Evolutionary conservation across 2,888 invertebrate species (phyloP).

Genomic region (Agriopis aurantiaria): DNA sequence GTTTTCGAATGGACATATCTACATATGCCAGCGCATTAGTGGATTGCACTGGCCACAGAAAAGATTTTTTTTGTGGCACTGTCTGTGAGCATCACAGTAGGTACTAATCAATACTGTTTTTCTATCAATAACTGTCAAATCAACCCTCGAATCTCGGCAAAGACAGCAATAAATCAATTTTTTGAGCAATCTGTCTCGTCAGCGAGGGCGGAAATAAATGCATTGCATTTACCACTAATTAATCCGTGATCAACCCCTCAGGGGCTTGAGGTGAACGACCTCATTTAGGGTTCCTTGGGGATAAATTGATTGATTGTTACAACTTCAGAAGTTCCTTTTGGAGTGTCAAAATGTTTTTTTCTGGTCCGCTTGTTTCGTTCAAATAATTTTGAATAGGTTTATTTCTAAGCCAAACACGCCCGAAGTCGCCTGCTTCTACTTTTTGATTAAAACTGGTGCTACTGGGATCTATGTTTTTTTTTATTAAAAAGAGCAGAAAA

Average conservation of each 20-base stretch:
- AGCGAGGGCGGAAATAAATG: constrained; percentile 53
- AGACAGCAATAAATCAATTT: constrained; percentile 53
- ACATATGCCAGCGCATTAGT: too few species aligned
- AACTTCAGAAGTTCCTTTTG: constrained; percentile 42
- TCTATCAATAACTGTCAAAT: constrained; percentile 35
- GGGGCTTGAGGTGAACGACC: constrained; percentile 66
- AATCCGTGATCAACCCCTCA: constrained; percentile 71
- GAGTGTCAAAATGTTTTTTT: constrained; percentile 77
- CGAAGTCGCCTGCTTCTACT: too few species aligned
- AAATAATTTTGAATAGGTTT: too few species aligned
- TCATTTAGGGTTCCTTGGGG: constrained; percentile 56
- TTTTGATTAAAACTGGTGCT: too few species aligned
- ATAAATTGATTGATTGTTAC: constrained; percentile 46
- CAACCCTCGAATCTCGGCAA: constrained; percentile 29
- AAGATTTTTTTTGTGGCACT: too few species aligned
- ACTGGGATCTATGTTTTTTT: too few species aligned
- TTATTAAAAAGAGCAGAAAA: too few species aligned
- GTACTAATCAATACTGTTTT: too few species aligned
- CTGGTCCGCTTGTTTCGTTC: constrained; percentile 39
- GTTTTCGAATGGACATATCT: too few species aligned
- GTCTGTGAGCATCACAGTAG: too few species aligned
- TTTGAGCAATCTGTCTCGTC: constrained; percentile 55
- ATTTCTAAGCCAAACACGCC: too few species aligned
- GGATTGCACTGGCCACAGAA: too few species aligned
- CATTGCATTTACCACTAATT: constrained; percentile 72